These are phyloP conservation scores for Dryas iulia DNA, from an alignment of 1,140 invertebrate genomes.

Conservation along the genomic window DNA sequence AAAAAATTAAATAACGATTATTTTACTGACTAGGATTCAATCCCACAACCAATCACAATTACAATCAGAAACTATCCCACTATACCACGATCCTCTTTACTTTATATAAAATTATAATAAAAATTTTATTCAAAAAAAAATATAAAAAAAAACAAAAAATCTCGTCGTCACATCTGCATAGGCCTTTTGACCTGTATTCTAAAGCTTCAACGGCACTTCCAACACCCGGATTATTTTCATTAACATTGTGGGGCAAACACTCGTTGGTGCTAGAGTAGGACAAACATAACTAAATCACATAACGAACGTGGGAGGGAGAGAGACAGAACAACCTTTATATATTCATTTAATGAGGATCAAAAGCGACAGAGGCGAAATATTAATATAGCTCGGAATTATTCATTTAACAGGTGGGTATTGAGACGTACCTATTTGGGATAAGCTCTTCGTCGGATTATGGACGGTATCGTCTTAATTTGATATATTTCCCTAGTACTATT, in stretches of 20 bases:
- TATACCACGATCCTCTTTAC: too few relatives aligned
- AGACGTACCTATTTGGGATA: neutral
- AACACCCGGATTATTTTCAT: conserved; percentile 18
- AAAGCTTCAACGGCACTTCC: neutral
- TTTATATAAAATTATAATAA: neutral
- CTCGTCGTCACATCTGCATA: neutral
- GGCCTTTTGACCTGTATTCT: conserved; percentile 3
- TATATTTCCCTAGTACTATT: too few relatives aligned
- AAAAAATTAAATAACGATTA: too few relatives aligned
- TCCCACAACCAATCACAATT: too few relatives aligned
- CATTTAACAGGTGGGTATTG: neutral
- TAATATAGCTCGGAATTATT: neutral
- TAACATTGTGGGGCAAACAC: conserved; percentile 3
- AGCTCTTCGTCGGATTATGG: neutral
- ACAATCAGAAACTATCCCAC: too few relatives aligned
- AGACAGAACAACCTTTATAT: neutral
- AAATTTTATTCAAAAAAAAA: neutral
- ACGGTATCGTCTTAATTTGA: neutral
- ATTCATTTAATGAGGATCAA: neutral
- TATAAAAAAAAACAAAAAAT: neutral
- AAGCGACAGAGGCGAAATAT: neutral
- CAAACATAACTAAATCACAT: neutral
- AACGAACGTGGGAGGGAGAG: neutral
- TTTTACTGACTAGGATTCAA: too few relatives aligned
- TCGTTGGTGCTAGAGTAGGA: neutral